These are phyloP conservation scores for Nephila pilipes DNA, from an alignment of 1,140 invertebrate genomes.

Conservation along the genomic window DNA sequence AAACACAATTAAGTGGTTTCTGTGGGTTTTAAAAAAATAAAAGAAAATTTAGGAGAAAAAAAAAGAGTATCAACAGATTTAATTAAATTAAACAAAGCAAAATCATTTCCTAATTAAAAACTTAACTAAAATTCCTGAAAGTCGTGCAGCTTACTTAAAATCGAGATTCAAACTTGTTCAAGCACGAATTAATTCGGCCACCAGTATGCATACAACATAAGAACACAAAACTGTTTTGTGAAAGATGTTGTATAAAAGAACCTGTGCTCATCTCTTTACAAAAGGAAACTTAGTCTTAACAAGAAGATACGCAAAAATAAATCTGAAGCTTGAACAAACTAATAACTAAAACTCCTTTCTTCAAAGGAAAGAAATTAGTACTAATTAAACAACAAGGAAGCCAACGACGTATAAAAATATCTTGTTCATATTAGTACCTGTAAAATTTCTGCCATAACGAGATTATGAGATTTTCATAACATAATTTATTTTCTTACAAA, in stretches of 20 bases:
- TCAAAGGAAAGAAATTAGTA: background rate
- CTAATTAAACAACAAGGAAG: constrained; percentile 17
- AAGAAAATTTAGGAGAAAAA: background rate
- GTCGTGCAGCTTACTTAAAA: background rate
- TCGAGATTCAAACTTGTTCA: background rate
- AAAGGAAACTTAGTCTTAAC: background rate
- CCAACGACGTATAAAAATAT: constrained; percentile 4
- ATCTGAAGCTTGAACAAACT: background rate
- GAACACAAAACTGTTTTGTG: background rate
- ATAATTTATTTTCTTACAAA: background rate
- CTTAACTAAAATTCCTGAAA: background rate
- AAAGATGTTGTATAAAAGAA: background rate
- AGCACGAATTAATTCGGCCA: background rate
- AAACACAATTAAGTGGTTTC: constrained; percentile 13
- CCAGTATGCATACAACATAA: background rate
- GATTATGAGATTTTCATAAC: constrained; percentile 23
- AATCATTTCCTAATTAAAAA: constrained; percentile 1
- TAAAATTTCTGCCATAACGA: constrained; percentile 18
- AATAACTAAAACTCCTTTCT: background rate
- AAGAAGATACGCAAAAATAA: background rate
- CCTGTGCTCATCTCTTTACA: background rate
- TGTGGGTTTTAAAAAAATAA: background rate
- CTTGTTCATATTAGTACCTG: background rate
- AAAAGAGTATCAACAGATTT: background rate
- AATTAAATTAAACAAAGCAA: constrained; percentile 23